A percentile compares a stretch with the other conserved stretches of the same genome.
phyloP scores from a whole-genome alignment of 2,113 vertebrate genomes.

The Crocuta crocuta region DNA sequence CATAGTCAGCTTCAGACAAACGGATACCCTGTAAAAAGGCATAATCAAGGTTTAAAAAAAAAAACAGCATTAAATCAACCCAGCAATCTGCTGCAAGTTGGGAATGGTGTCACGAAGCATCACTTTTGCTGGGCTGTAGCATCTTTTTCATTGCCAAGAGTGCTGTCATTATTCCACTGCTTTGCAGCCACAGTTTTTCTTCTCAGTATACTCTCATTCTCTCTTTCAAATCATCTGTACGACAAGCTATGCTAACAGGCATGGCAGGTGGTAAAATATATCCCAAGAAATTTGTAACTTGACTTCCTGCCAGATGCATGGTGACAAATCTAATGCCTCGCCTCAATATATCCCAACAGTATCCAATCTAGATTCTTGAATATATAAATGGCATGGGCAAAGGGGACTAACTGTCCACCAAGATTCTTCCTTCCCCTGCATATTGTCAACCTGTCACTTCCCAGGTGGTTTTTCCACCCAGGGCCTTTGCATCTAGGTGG shows the following conservation, averaged over 20 bases:
- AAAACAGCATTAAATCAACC: neutral
- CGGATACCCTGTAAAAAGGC: neutral
- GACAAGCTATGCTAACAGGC: neutral
- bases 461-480: neutral
- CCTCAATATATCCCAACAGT: neutral
- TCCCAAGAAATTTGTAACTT: neutral
- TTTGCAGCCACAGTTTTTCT: neutral
- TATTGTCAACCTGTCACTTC: neutral
- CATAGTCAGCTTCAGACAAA: conserved; percentile 12
- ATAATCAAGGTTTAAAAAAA: neutral
- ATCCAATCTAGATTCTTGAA: neutral
- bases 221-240: neutral
- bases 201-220: neutral
- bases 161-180: neutral
- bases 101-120: neutral
- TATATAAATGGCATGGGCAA: neutral
- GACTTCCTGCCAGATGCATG: neutral
- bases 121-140: neutral
- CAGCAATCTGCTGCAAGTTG: neutral
- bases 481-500: neutral
- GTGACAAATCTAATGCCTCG: neutral
- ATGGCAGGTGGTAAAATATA: neutral
- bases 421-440: neutral
- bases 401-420: neutral
- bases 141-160: neutral